Evolutionary conservation across 2,888 invertebrate species (phyloP).

Genomic region (Polymixis flavicincta): DNA sequence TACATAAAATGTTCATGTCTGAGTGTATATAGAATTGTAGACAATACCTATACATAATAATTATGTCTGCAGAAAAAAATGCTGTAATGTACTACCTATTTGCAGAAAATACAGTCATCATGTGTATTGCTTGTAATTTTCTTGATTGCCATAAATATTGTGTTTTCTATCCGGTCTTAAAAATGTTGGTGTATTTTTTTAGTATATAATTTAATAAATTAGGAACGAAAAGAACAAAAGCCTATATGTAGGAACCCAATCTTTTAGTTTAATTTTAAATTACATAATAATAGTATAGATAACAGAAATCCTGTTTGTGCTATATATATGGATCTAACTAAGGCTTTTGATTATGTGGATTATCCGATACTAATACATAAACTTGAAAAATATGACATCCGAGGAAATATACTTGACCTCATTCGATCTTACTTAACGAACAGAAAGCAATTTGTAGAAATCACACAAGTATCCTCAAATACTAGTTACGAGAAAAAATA

Average conservation of each 20-base stretch:
- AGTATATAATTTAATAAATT: not conserved
- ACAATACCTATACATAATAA: slow-evolving; percentile 23
- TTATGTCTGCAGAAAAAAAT: slow-evolving; percentile 30
- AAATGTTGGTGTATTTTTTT: no score
- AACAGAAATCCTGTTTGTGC: no score
- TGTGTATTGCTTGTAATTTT: slow-evolving; percentile 14
- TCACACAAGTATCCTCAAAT: no score
- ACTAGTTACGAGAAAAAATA: no score
- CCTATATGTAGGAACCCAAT: no score
- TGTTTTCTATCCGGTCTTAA: slow-evolving; percentile 9
- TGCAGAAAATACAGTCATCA: slow-evolving; percentile 26
- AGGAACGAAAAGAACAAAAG: not conserved
- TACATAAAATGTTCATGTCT: not conserved
- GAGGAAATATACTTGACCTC: no score
- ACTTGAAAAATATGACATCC: no score
- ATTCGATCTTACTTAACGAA: no score
- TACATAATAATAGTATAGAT: not conserved
- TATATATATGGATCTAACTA: no score
- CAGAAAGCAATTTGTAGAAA: no score
- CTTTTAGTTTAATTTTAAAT: not conserved
- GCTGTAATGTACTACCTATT: slow-evolving; percentile 34
- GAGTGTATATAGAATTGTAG: not conserved
- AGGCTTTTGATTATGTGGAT: no score
- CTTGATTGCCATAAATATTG: slow-evolving; percentile 19
- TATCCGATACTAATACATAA: no score